A percentile compares a stretch with the other conserved stretches of the same genome.
Conservation (phyloP, 2,113 vertebrate species). For the Pardalotus punctatus region DNA sequence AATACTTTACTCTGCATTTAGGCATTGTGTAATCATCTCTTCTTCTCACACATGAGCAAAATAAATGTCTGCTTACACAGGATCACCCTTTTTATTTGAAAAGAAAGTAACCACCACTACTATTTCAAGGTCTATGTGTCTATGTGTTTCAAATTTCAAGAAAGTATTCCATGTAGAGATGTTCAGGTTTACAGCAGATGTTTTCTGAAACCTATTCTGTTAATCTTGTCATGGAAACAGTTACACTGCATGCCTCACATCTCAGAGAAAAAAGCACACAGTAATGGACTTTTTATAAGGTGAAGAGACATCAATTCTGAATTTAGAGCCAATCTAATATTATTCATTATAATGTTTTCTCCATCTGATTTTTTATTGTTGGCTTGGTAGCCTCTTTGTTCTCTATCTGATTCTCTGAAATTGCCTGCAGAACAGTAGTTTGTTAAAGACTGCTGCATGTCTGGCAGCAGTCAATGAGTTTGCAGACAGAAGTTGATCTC, state of each 20-base stretch:
- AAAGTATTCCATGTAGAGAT: not conserved
- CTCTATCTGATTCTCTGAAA: not conserved
- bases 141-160: not conserved
- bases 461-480: not conserved
- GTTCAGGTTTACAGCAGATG: not conserved
- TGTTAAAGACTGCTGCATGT: not conserved
- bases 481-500: not conserved
- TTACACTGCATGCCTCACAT: not conserved
- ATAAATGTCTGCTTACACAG: not conserved
- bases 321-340: not conserved
- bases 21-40: not conserved
- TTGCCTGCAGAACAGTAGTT: not conserved
- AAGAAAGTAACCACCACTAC: not conserved
- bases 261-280: not conserved
- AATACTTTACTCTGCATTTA: not conserved
- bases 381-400: not conserved
- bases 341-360: slow-evolving; percentile 8
- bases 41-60: not conserved
- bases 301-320: not conserved
- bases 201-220: not conserved
- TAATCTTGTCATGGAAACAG: not conserved
- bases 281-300: not conserved
- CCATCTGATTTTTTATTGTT: slow-evolving; percentile 12
- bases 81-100: not conserved
- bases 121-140: rapidly evolving